Evolutionary conservation across 2,113 vertebrate species (phyloP), one percentile per base, ranked within the genome.

Genomic region (Abramis brama): DNA sequence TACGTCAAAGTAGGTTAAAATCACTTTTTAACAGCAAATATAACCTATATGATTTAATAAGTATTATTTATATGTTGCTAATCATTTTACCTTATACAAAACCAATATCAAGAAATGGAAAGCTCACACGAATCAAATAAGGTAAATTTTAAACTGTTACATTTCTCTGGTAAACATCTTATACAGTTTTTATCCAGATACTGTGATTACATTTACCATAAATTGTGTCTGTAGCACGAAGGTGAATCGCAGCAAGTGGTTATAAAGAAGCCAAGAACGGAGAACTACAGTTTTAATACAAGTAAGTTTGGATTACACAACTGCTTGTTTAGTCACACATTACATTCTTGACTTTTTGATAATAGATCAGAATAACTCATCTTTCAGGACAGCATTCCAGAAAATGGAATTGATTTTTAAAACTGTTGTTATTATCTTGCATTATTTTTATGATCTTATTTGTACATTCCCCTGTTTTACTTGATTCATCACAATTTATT

Each of bases 231-330:
- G 36, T 36, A 36, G 36, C 36, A 36, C 0, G 7, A 43, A 43
- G 7, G 0, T 43, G 39, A 43, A 8, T 8, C 39, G 2, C 39
- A 43, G 39, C 39, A 43, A 43, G 1, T 0, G 39, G 39, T 0
- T 2, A 39, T 6, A 7, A 39, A 39, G 6, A 7, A 6, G 39
- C 39, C 0, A 6, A 39, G 1, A 39, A 7, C 1, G 0, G 23
- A 9, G n/a, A n/a, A 43, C 39, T 6, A 4, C 21, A 60, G 10
- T 3, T 1, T 8, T 60, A 60, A 8, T 60, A 10, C 23, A 57
- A 23, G 59, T 60, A 10, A 4, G n/a, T 60, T 23, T 2, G 57
- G 57, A 59, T 59, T 8, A 23, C 39, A 43, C 39, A 43, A 43
- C 39, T 8, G 39, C 57, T 23, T 23, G 12, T 39, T 39, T 23